These are phyloP conservation scores for Dasysyrphus tricinctus DNA, from an alignment of 2,888 invertebrate species.

Conservation along the genomic window DNA sequence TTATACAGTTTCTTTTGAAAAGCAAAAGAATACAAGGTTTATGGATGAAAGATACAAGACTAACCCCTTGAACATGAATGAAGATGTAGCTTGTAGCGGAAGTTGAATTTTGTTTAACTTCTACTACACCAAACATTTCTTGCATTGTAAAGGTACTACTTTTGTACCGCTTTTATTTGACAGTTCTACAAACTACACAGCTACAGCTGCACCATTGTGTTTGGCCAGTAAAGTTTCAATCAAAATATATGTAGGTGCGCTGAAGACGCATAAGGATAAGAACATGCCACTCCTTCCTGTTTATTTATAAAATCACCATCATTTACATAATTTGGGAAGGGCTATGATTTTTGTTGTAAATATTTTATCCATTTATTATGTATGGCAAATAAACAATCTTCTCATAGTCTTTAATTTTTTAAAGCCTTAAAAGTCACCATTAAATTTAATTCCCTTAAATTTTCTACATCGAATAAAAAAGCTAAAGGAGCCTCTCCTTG, in stretches of 20 bases:
- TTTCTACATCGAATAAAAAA: background rate
- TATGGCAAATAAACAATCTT: background rate
- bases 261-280: background rate
- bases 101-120: no score
- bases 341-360: background rate
- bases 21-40: no score
- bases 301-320: background rate
- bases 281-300: background rate
- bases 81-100: no score
- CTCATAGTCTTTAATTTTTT: background rate
- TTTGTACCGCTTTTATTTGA: no score
- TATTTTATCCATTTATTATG: background rate
- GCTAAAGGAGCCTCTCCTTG: background rate
- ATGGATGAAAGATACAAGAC: no score
- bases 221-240: background rate
- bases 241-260: background rate
- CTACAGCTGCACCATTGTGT: no score
- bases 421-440: background rate
- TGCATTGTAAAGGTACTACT: no score
- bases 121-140: no score
- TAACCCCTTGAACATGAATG: no score
- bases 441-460: constrained; percentile 2
- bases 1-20: no score
- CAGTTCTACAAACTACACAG: no score
- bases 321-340: background rate